These are phyloP conservation scores for Proctacanthus coquilletti DNA, from an alignment of 1,140 invertebrate species.

Conservation along the genomic window DNA sequence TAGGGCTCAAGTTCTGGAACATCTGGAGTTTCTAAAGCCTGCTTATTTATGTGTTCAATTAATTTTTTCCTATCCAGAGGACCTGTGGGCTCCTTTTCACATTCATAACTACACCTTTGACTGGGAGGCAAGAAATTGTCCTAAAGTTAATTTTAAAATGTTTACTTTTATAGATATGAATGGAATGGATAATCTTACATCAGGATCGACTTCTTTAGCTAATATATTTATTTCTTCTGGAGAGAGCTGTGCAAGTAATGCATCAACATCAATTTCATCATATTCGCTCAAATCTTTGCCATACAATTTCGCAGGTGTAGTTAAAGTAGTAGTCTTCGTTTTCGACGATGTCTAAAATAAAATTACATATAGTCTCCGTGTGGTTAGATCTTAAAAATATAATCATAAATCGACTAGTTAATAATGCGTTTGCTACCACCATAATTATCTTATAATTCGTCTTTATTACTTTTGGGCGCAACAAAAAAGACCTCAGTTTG, in stretches of 20 bases:
- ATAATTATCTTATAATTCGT: no score
- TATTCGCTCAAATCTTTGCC: slow-evolving; percentile 86
- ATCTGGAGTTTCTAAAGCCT: slow-evolving; percentile 93
- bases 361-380: no score
- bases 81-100: slow-evolving; percentile 86
- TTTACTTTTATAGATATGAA: no score
- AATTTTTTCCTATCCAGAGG: slow-evolving; percentile 91
- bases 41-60: slow-evolving; percentile 94
- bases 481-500: no score
- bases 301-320: slow-evolving; percentile 75
- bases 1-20: slow-evolving; percentile 91
- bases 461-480: no score
- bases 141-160: no score
- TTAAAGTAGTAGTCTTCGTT: slow-evolving; percentile 74
- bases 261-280: slow-evolving; percentile 93
- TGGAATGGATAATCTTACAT: slow-evolving; percentile 90
- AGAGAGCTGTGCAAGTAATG: slow-evolving; percentile 82
- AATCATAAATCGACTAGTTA: no score
- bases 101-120: slow-evolving; percentile 91
- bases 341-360: slow-evolving; percentile 72
- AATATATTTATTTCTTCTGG: slow-evolving; percentile 93
- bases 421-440: no score
- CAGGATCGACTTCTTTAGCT: slow-evolving; percentile 97
- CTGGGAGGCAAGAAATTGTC: slow-evolving; percentile 91
- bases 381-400: no score